phyloP scores from a whole-genome alignment of 2,113 vertebrate genomes.

The Ariopsis seemanni region DNA sequence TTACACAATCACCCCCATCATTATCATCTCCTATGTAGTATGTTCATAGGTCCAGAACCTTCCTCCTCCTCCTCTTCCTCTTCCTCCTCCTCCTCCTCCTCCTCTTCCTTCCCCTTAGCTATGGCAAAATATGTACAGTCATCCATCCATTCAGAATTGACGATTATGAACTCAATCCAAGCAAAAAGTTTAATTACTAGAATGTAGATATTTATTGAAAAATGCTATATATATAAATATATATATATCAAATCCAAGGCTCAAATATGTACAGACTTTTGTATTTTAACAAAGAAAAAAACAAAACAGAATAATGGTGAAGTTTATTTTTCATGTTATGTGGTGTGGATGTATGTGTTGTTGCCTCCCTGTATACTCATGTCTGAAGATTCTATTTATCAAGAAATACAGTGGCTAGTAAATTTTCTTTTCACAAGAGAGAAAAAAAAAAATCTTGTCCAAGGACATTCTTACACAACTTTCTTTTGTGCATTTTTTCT shows the following conservation, averaged over 20 bases:
- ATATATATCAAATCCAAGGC: conserved; percentile 68
- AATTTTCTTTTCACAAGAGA: conserved; percentile 85
- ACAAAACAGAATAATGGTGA: conserved; percentile 83
- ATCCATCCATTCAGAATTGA: conserved; percentile 86
- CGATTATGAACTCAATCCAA: conserved; percentile 75
- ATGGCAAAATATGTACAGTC: conserved; percentile 86
- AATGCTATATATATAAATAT: conserved; percentile 33
- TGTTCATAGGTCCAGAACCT: conserved; percentile 87
- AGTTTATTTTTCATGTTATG: conserved; percentile 98
- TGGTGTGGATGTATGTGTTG: conserved; percentile 99
- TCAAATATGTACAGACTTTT: conserved; percentile 79
- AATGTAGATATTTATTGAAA: conserved; percentile 82
- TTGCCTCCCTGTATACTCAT: conserved; percentile 96
- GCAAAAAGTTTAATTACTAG: conserved; percentile 79
- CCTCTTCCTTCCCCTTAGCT: conserved; percentile 79
- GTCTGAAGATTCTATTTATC: conserved; percentile 84
- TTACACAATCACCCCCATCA: conserved; percentile 96
- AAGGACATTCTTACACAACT: conserved; percentile 97
- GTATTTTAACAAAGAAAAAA: conserved; percentile 79
- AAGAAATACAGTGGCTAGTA: conserved; percentile 74
- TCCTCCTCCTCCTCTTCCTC: conserved; percentile 64
- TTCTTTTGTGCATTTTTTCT: conserved; percentile 99
- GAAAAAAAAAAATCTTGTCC: conserved; percentile 87
- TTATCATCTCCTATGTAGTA: conserved; percentile 96
- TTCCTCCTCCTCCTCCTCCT: conserved; percentile 63